These are phyloP conservation scores for Acanthacorydalis orientalis DNA, from an alignment of 2,888 invertebrate genomes.

Conservation along the genomic window DNA sequence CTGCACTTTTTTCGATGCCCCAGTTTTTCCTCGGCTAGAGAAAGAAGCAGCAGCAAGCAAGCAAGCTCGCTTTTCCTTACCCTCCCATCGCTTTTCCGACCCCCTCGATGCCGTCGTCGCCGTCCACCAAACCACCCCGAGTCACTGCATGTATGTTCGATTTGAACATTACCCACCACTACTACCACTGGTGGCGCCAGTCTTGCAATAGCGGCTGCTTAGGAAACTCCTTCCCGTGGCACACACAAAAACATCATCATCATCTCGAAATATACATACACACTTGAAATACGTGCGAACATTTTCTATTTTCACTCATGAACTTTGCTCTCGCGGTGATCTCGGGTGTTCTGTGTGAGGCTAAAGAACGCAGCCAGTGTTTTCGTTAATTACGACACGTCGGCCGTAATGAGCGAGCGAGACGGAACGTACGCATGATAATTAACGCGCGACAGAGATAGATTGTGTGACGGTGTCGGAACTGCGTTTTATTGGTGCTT, in stretches of 20 bases:
- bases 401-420: not conserved
- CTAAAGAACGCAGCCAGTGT: not conserved
- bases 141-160: slow-evolving; percentile 1
- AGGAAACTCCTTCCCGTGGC: no score
- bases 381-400: not conserved
- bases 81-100: not conserved
- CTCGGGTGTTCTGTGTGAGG: not conserved
- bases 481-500: not conserved
- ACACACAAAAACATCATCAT: no score
- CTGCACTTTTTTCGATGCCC: slow-evolving; percentile 5
- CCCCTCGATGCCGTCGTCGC: not conserved
- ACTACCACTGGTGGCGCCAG: not conserved
- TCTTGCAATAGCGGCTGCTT: not conserved
- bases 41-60: no score
- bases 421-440: not conserved
- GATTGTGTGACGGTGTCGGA: not conserved
- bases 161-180: slow-evolving; percentile 3
- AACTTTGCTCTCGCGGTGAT: not conserved
- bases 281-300: no score
- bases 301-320: no score
- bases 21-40: slow-evolving; percentile 2
- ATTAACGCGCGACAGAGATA: not conserved
- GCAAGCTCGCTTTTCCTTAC: slow-evolving; percentile 2
- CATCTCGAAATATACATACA: no score
- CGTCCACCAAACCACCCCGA: not conserved